phyloP scores from a whole-genome alignment of 2,797 vertebrate species.

The Lutjanus argentimaculatus region DNA sequence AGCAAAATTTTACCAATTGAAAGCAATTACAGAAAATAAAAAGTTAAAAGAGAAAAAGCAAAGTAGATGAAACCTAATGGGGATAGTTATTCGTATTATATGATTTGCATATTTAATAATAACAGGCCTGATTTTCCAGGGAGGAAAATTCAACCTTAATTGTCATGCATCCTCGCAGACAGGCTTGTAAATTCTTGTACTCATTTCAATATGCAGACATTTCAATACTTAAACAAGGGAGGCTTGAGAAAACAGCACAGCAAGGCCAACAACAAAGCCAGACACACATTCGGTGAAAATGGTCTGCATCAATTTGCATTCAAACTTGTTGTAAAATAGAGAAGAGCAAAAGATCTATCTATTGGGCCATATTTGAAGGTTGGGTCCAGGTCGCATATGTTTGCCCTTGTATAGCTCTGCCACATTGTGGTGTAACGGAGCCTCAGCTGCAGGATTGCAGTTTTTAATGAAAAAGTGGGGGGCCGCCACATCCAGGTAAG shows the following conservation, averaged over 20 bases:
- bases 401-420: conserved; percentile 85
- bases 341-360: conserved; percentile 77
- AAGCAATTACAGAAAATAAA: background rate
- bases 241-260: conserved; percentile 41
- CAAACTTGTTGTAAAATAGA: conserved; percentile 77
- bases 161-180: background rate
- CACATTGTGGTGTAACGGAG: conserved; percentile 87
- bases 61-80: background rate
- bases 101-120: conserved; percentile 1
- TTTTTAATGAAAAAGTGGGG: conserved; percentile 89
- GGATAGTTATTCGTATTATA: background rate
- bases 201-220: conserved; percentile 47
- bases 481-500: conserved; percentile 86
- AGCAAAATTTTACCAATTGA: background rate
- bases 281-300: conserved; percentile 52
- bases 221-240: conserved; percentile 62
- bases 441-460: conserved; percentile 87
- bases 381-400: conserved; percentile 86
- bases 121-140: background rate
- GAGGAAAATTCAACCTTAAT: fast-evolving
- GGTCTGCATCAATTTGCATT: conserved; percentile 83
- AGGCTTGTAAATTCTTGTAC: conserved; percentile 26
- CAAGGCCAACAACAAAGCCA: conserved; percentile 62
- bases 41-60: background rate
- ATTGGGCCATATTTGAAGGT: conserved; percentile 78